phyloP scores from a whole-genome alignment of 2,797 vertebrate genomes.

The Galaxias olidus region DNA sequence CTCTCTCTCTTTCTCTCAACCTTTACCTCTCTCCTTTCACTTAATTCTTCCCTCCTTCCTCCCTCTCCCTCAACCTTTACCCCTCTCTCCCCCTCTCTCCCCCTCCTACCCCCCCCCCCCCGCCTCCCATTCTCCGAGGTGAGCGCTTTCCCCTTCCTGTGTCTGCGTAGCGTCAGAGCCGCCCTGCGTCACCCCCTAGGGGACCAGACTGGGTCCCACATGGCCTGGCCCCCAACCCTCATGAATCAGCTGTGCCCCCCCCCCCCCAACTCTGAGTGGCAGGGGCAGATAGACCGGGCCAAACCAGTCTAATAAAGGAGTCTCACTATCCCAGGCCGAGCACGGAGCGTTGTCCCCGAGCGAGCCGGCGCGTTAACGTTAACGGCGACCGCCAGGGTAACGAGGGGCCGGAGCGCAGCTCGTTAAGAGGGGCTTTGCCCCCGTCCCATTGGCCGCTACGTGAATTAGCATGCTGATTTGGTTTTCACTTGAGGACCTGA shows the following conservation, averaged over 20 bases:
- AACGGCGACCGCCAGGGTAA: too few species aligned
- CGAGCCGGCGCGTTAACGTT: too few species aligned
- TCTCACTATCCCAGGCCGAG: constrained; percentile 12
- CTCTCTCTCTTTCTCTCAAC: neutral
- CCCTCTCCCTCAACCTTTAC: neutral
- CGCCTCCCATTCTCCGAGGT: constrained; percentile 43
- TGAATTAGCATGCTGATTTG: too few species aligned
- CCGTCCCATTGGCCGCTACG: too few species aligned
- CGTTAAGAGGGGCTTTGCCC: too few species aligned
- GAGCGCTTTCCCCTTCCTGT: constrained; percentile 46
- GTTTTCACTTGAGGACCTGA: too few species aligned
- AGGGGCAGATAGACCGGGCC: constrained; percentile 36
- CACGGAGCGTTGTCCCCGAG: neutral
- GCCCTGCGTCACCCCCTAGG: constrained; percentile 30
- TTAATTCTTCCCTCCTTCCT: neutral
- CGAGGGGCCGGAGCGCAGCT: too few species aligned
- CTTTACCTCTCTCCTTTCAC: constrained; percentile 9
- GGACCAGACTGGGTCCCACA: neutral
- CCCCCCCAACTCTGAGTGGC: too few species aligned
- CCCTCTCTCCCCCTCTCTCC: constrained; percentile 11
- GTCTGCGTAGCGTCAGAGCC: constrained; percentile 42
- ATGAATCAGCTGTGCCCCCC: too few species aligned
- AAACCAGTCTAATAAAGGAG: constrained; percentile 49
- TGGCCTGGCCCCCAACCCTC: neutral
- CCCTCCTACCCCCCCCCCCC: constrained; percentile 8